phyloP scores from a whole-genome alignment of 2,797 vertebrate species.

The Pseudochromis fuscus region DNA sequence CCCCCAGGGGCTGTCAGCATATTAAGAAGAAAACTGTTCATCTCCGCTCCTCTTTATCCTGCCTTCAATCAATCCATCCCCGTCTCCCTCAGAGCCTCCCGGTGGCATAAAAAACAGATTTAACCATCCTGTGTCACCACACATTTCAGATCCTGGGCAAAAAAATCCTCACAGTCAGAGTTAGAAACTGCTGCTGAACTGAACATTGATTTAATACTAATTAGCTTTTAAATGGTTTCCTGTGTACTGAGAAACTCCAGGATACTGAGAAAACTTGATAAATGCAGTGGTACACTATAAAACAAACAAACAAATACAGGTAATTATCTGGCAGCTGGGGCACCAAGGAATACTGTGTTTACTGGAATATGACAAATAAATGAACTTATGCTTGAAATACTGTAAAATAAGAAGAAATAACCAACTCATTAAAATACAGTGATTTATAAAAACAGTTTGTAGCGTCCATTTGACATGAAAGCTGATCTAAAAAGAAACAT shows the following conservation, averaged over 20 bases:
- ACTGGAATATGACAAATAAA: too few species aligned
- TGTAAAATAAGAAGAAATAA: too few species aligned
- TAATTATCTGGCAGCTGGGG: too few species aligned
- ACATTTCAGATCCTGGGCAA: background rate
- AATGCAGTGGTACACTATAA: background rate
- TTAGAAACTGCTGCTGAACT: background rate
- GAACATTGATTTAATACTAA: background rate
- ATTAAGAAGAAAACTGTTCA: slow-evolving; percentile 30
- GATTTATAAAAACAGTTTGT: too few species aligned
- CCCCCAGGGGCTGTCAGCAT: slow-evolving; percentile 11
- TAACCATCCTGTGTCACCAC: slow-evolving; percentile 2
- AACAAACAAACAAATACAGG: too few species aligned
- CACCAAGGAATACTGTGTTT: too few species aligned
- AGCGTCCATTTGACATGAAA: too few species aligned
- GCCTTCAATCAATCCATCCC: slow-evolving; percentile 13
- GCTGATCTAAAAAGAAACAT: too few species aligned
- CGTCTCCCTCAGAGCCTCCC: background rate
- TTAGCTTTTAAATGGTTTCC: slow-evolving; percentile 2
- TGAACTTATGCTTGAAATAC: too few species aligned
- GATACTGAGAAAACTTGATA: background rate
- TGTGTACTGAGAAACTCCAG: background rate
- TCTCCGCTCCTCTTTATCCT: slow-evolving; percentile 1
- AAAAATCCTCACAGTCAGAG: slow-evolving; percentile 7
- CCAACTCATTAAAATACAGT: too few species aligned
- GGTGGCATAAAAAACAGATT: slow-evolving; percentile 19